Conservation (phyloP, 2,888 invertebrate genomes). For the Orthosia gothica region DNA sequence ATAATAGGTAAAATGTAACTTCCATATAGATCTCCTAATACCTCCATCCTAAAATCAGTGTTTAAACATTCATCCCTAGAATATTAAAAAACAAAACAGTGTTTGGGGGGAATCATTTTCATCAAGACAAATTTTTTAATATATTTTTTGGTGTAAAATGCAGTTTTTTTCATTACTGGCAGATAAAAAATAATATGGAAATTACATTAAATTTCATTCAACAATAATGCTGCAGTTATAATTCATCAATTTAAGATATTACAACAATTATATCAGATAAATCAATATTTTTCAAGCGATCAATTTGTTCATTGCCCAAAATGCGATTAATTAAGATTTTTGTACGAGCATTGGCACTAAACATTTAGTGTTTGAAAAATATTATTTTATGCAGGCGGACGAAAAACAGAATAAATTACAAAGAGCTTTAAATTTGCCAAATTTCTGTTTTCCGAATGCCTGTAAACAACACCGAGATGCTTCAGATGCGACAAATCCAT, state of each 20-base stretch:
- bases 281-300: constrained; percentile 68
- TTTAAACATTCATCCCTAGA: constrained; percentile 75
- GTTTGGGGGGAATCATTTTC: constrained; percentile 38
- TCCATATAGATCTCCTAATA: constrained; percentile 77
- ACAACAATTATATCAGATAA: constrained; percentile 53
- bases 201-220: constrained; percentile 77
- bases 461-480: constrained; percentile 60
- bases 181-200: constrained; percentile 78
- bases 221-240: constrained; percentile 53
- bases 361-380: constrained; percentile 67
- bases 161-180: constrained; percentile 23
- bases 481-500: constrained; percentile 52
- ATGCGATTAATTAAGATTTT: constrained; percentile 30
- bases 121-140: constrained; percentile 24
- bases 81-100: constrained; percentile 21
- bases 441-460: constrained; percentile 64
- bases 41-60: constrained; percentile 65
- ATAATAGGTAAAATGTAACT: constrained; percentile 77
- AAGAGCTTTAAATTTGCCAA: neutral
- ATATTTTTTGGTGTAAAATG: constrained; percentile 30
- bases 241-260: constrained; percentile 51
- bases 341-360: constrained; percentile 43
- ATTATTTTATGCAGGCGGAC: constrained; percentile 65
- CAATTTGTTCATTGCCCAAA: constrained; percentile 44
- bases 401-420: constrained; percentile 58